Evolutionary conservation across 2,797 vertebrate genomes (phyloP), one percentile per base, ranked within the genome.

Genomic region (Hyperoplus immaculatus): DNA sequence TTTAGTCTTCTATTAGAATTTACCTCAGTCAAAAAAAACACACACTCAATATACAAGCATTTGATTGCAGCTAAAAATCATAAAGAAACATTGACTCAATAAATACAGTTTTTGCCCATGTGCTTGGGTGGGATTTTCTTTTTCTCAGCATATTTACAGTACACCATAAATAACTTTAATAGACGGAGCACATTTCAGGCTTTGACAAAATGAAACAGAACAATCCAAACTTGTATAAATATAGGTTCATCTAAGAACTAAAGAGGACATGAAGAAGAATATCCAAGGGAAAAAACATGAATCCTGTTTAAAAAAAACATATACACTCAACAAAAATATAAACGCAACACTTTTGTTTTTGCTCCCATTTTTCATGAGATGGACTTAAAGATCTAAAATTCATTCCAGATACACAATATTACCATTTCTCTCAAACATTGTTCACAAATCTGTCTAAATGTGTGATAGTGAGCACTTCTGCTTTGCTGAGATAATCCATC

Each of bases 31-130:
- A 87, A 88, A 91, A 87, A 88, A 91, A 92, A 92, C 70, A 89
- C 70, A 89, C 91, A 94, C 83, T 86, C 69, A 80, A 59, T 73
- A 72, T 77, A 72, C 81, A 91, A 87, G 80, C 87, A 88, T 89
- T 94, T 90, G 88, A 94, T 90, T 93, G 94, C 93, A 97, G 95
- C 94, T 96, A 94, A 96, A 97, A 97, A 94, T 89, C 93, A 95
- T 78, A 95, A 94, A 92, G 94, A 96, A 93, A 96, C 91, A 89
- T 91, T 91, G 87, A 97, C 94, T 97, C 96, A 98, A 99, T 99
- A 98, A 99, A 99, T 99, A 99, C 96, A 97, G 94, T 80, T 96
- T 95, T 96, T 96, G 94, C 95, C 96, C 95, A 94, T 96, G 95
- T 96, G 96, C 95, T 96, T 96, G 91, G 67, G 76, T 77, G 59